Evolutionary conservation across 2,113 vertebrate genomes (phyloP), one percentile per base, ranked within the genome.

Genomic region (Tauraco erythrolophus): DNA sequence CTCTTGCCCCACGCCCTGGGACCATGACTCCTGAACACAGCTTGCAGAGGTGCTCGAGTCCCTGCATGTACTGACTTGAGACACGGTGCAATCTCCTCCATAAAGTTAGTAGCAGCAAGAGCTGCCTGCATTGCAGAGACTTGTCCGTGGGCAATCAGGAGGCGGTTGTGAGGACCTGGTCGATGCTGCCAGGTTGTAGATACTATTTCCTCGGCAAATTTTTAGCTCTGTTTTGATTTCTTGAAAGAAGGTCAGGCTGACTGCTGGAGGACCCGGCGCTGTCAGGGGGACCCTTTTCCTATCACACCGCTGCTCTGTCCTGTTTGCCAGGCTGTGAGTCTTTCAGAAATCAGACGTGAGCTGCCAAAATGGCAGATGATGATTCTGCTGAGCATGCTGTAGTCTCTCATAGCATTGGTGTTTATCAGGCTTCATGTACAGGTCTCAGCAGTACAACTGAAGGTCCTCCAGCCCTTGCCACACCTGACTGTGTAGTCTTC

Each of bases 1-100:
- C 35, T 5, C 39, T 76, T 0, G 0, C 35, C 60, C 39, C 23
- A 7, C 3, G 2, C 39, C 17, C 25, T 68, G 33, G 31, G 48
- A 30, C 46, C 2, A 9, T 0, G 1, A 7, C 35, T 88, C 53
- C 57, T 2, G 2, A n/a, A 7, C 2, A 12, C 54, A 77, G 58
- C 50, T 91, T 6, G 0, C 35, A 7, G 30, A n/a, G 45, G 21
- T 60, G 77, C 19, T 33, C 70, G 27, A 0, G 0, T 53, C 68
- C 25, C 45, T 61, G 45, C 1, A 0, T 69, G 79, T 76, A 4
- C 50, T 48, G 53, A 48, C 79, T 25, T 80, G 72, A 74, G 72
- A 8, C 19, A 7, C 3, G 6, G 50, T 41, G 19, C 54, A 61
- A 39, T 23, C 58, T 86, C 71, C 72, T 77, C 68, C 41, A 3